phyloP scores from a whole-genome alignment of 2,113 vertebrate species.

The rabbit (Oryctolagus cuniculus) region DNA sequence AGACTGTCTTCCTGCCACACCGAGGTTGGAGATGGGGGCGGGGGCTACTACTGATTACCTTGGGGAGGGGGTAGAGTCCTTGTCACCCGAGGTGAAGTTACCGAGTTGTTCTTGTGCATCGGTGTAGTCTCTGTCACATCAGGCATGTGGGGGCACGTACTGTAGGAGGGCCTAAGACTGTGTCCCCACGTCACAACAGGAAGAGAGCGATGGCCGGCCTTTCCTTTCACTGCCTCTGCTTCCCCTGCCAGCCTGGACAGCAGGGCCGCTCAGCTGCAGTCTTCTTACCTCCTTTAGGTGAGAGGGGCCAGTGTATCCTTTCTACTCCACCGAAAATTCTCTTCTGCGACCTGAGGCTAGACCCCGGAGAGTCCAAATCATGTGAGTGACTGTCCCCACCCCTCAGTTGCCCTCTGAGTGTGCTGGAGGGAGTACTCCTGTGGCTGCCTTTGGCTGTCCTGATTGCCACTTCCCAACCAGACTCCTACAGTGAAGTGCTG shows the following conservation, averaged over 20 bases:
- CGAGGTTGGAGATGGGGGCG: conserved; percentile 90
- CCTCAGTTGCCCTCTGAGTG: neutral
- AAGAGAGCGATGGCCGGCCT: neutral
- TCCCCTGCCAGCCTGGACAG: neutral
- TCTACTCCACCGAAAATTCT: conserved; percentile 98
- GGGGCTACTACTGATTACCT: neutral
- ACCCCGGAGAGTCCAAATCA: conserved; percentile 97
- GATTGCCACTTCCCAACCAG: conserved; percentile 83
- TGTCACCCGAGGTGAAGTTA: neutral
- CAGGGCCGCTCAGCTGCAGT: neutral
- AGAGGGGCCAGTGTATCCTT: conserved; percentile 97
- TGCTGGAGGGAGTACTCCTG: conserved; percentile 55
- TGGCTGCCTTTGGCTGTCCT: conserved; percentile 23
- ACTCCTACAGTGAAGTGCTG: conserved; percentile 95
- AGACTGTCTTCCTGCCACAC: conserved; percentile 97
- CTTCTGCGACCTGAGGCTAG: conserved; percentile 97
- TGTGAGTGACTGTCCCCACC: conserved; percentile 84
- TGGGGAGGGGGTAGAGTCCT: neutral
- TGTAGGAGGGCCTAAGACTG: neutral
- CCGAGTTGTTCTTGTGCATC: neutral
- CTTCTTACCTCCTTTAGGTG: conserved; percentile 88
- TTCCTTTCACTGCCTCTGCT: neutral
- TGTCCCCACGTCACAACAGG: neutral
- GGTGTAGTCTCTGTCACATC: neutral
- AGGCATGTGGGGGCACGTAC: neutral